Conservation (phyloP, 2,888 invertebrate species). For the Agriopis marginaria region DNA sequence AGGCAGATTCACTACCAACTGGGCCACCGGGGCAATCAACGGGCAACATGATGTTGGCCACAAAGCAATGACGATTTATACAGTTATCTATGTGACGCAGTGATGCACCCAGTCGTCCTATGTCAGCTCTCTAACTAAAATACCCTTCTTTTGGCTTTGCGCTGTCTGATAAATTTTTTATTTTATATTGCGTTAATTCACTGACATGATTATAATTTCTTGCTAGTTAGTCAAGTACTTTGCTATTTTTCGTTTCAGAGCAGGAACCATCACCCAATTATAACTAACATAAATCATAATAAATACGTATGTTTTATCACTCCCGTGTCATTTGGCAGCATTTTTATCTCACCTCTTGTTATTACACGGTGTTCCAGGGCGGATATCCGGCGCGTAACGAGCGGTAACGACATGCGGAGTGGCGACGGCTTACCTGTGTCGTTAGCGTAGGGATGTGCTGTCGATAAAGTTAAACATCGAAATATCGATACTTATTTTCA, state of each 20-base stretch:
- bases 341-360: constrained; percentile 46
- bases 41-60: no score
- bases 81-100: no score
- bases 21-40: no score
- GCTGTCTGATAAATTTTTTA: no score
- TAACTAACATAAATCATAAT: constrained; percentile 18
- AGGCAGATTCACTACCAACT: no score
- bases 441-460: constrained; percentile 62
- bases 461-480: constrained; percentile 38
- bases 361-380: constrained; percentile 78
- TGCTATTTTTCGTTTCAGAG: neutral
- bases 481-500: neutral
- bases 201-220: no score
- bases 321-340: constrained; percentile 30
- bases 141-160: no score
- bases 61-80: no score
- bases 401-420: constrained; percentile 74
- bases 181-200: no score
- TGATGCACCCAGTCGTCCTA: no score
- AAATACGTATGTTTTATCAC: constrained; percentile 24
- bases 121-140: no score
- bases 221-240: no score
- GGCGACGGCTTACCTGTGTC: constrained; percentile 76
- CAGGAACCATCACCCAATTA: constrained; percentile 13
- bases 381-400: constrained; percentile 78